Evolutionary conservation across 2,888 invertebrate species (phyloP).

Genomic region (Drosophila subquinaria): DNA sequence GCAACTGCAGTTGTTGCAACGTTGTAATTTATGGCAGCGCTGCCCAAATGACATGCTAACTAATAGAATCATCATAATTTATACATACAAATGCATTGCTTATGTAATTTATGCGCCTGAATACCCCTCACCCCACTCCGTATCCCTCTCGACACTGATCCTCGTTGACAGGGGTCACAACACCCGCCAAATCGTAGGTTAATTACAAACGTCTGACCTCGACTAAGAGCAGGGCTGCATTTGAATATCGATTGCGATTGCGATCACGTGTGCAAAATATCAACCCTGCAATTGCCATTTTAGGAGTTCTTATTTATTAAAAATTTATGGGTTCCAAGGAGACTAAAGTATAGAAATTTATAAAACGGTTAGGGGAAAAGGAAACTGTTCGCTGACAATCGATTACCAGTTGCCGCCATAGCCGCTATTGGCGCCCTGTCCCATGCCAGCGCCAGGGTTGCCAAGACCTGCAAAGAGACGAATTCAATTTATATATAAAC

Average conservation of each 20-base stretch:
- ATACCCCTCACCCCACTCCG: neutral
- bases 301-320: conserved; percentile 2
- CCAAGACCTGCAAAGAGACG: conserved; percentile 16
- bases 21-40: conserved; percentile 81
- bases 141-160: conserved; percentile 22
- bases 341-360: neutral
- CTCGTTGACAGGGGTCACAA: conserved; percentile 76
- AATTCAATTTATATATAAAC: neutral
- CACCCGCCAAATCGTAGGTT: conserved; percentile 64
- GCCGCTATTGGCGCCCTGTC: conserved; percentile 30
- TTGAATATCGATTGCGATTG: conserved; percentile 58
- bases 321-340: conserved; percentile 2
- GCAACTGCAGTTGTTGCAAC: conserved; percentile 67
- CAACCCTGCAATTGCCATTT: neutral
- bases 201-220: conserved; percentile 65
- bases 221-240: conserved; percentile 22
- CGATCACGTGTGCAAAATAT: conserved; percentile 7
- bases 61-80: conserved; percentile 83
- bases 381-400: neutral
- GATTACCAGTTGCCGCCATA: conserved; percentile 46
- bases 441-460: conserved; percentile 39
- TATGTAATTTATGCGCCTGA: conserved; percentile 70
- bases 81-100: conserved; percentile 68
- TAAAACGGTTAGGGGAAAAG: neutral
- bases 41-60: conserved; percentile 81